phyloP scores from a whole-genome alignment of 2,113 vertebrate genomes.

The Nerophis ophidion region DNA sequence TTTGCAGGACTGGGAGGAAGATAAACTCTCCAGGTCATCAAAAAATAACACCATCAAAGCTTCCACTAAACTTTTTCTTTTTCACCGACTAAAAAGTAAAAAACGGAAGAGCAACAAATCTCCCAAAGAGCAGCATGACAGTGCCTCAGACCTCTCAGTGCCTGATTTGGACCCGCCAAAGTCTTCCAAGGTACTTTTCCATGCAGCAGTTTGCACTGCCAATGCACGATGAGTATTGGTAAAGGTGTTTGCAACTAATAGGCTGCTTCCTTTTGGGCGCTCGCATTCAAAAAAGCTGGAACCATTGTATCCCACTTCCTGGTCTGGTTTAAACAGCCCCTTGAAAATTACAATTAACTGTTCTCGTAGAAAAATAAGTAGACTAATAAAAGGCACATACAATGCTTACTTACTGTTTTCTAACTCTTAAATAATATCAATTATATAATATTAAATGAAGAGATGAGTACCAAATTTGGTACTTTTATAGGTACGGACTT shows the following conservation, averaged over 20 bases:
- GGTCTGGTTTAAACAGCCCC: too few species aligned
- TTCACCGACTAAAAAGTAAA: slow-evolving; percentile 80
- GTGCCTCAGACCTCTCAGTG: slow-evolving; percentile 64
- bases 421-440: too few species aligned
- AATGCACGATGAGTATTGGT: background rate
- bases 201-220: background rate
- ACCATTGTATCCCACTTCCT: too few species aligned
- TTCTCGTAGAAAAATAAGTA: background rate
- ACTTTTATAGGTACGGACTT: too few species aligned
- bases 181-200: slow-evolving; percentile 44
- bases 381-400: background rate
- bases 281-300: too few species aligned
- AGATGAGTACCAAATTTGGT: too few species aligned
- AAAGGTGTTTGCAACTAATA: too few species aligned
- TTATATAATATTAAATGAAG: too few species aligned
- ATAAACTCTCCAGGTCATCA: slow-evolving; percentile 78
- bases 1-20: slow-evolving; percentile 78
- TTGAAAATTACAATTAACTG: background rate
- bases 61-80: slow-evolving; percentile 88
- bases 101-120: slow-evolving; percentile 76
- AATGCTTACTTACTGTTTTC: too few species aligned
- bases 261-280: too few species aligned
- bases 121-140: slow-evolving; percentile 73
- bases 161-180: slow-evolving; percentile 42
- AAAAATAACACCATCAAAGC: slow-evolving; percentile 82